Percentiles rank a stretch among this genome's conserved stretches.
These are phyloP conservation scores for Psephotus haematonotus DNA, from an alignment of 2,113 vertebrate genomes.

Conservation along the genomic window DNA sequence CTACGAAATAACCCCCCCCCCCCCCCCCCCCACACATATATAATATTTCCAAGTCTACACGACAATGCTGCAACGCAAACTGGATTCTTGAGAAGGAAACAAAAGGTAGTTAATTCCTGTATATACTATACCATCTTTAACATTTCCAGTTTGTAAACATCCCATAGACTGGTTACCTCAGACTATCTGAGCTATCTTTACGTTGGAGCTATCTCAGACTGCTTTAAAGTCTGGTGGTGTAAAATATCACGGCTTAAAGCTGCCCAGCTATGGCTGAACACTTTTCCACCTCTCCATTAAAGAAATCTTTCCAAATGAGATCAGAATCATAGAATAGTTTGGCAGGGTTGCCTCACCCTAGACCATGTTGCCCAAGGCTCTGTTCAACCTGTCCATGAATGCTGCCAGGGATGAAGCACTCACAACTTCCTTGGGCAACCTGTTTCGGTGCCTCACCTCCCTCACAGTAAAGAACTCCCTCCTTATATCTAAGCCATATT, in stretches of 20 bases:
- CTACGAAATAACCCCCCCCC: not conserved
- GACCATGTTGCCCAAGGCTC: not conserved
- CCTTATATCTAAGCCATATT: not conserved
- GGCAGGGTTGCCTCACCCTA: not conserved
- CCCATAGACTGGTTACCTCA: not conserved
- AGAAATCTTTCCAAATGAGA: not conserved
- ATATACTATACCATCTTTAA: not conserved
- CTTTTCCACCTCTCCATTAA: not conserved
- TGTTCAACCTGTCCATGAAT: not conserved
- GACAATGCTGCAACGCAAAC: not conserved
- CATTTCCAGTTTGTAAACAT: not conserved
- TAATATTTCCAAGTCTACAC: not conserved
- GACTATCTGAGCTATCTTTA: not conserved
- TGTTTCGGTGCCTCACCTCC: not conserved
- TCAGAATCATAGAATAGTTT: not conserved
- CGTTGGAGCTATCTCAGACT: not conserved
- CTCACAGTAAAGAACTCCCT: not conserved
- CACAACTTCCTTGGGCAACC: not conserved
- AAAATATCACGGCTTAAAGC: not conserved
- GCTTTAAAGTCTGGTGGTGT: rapidly evolving
- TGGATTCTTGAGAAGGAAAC: not conserved
- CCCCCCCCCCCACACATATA: too few species aligned
- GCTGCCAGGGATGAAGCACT: not conserved
- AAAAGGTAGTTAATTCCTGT: not conserved
- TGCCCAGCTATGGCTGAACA: not conserved